Percentiles rank a stretch among this genome's conserved stretches.
These are phyloP conservation scores for Leptinotarsa rubiginosa DNA, from an alignment of 2,888 invertebrate species.

Conservation along the genomic window DNA sequence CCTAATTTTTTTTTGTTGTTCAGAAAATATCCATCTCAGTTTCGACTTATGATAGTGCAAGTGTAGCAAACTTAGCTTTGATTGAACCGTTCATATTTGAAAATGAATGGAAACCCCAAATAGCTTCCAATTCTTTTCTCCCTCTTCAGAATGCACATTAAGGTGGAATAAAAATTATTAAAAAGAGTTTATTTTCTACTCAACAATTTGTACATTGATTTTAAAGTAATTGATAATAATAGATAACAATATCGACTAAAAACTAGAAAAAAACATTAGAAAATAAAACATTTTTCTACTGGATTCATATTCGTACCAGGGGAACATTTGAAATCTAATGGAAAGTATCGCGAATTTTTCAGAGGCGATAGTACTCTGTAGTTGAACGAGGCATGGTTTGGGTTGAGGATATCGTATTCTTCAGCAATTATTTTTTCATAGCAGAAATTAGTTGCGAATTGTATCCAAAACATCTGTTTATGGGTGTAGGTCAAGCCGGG, in stretches of 20 bases:
- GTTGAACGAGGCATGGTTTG: not conserved
- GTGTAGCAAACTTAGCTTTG: no score
- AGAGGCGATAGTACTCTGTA: conserved; percentile 11
- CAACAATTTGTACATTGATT: not conserved
- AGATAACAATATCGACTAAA: not conserved
- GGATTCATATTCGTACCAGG: conserved; percentile 24
- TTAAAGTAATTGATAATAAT: not conserved
- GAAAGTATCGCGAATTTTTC: conserved; percentile 15
- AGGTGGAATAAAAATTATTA: not conserved
- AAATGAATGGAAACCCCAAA: no score
- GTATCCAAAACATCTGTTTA: conserved; percentile 21
- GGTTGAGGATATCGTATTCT: not conserved
- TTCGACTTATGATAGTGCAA: no score
- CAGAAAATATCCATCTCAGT: no score
- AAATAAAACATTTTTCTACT: conserved; percentile 11
- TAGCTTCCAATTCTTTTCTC: no score
- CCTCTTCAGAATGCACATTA: no score
- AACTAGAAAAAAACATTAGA: not conserved
- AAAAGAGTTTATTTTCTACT: not conserved
- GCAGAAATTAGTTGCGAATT: conserved; percentile 9
- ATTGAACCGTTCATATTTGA: no score
- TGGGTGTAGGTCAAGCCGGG: conserved; percentile 14
- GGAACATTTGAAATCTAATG: conserved; percentile 21
- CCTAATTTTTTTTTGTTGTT: no score
- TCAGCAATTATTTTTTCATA: not conserved